phyloP scores from a whole-genome alignment of 1,140 invertebrate species.

The Ctenoplectra terminalis region DNA sequence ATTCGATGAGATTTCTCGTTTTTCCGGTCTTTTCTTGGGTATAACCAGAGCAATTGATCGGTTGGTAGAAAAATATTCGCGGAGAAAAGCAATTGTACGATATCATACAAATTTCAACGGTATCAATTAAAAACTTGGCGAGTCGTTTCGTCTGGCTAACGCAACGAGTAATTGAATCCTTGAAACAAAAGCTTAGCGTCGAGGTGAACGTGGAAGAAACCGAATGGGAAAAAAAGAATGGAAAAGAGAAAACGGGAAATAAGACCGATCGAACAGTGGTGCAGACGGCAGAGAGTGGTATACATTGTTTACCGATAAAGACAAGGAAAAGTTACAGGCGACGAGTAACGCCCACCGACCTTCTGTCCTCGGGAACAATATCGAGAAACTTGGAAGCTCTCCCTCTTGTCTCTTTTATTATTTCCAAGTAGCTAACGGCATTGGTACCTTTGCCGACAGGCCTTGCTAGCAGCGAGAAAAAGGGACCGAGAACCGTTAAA shows the following conservation, averaged over 20 bases:
- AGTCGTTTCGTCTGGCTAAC: constrained; percentile 5
- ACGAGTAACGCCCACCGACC: constrained; percentile 22
- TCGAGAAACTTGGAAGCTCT: constrained; percentile 51
- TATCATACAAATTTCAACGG: constrained; percentile 4
- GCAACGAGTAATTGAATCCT: constrained; percentile 40
- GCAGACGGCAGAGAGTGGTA: constrained; percentile 4
- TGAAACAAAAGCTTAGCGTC: not conserved
- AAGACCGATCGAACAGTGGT: not conserved
- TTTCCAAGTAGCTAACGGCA: constrained; percentile 60
- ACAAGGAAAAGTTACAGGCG: constrained; percentile 55
- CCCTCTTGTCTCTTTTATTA: constrained; percentile 63
- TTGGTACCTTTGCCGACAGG: constrained; percentile 40
- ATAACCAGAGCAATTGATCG: no score
- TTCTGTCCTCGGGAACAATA: constrained; percentile 41
- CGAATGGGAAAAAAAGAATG: not conserved
- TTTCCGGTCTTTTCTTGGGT: no score
- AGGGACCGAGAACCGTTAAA: constrained; percentile 29
- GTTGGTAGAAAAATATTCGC: no score
- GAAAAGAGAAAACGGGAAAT: not conserved
- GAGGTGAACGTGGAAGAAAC: not conserved
- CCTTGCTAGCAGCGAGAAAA: constrained; percentile 41
- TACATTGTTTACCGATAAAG: constrained; percentile 69
- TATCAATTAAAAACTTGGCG: constrained; percentile 38
- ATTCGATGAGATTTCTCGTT: no score
- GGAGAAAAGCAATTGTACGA: no score